Percentiles rank a stretch among this genome's conserved stretches.
Evolutionary conservation across 2,888 invertebrate species (phyloP).

Genomic region (Mythimna impura): DNA sequence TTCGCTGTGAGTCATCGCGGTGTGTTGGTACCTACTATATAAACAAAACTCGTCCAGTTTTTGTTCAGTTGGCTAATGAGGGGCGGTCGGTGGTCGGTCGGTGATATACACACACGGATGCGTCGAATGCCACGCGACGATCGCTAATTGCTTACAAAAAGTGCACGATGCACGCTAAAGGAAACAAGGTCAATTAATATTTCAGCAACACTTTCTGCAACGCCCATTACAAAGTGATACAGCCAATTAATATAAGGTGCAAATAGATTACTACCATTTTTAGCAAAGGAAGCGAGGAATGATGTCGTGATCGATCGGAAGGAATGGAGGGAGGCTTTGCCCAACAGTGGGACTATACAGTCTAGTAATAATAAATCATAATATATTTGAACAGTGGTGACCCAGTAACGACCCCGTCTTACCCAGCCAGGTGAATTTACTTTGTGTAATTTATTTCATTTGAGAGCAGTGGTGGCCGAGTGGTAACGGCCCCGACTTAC

Average conservation of each 20-base stretch:
- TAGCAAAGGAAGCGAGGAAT: background rate
- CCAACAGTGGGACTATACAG: too few species aligned
- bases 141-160: conserved; percentile 64
- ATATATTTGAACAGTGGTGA: too few species aligned
- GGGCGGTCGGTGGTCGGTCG: conserved; percentile 73
- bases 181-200: conserved; percentile 50
- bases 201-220: conserved; percentile 41
- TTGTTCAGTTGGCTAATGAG: conserved; percentile 79
- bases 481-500: too few species aligned
- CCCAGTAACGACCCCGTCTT: too few species aligned
- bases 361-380: too few species aligned
- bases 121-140: conserved; percentile 77
- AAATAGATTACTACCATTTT: conserved; percentile 17
- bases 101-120: conserved; percentile 79
- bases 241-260: conserved; percentile 12
- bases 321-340: too few species aligned
- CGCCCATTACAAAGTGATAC: background rate
- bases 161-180: conserved; percentile 30
- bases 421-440: too few species aligned
- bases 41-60: conserved; percentile 75
- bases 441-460: too few species aligned
- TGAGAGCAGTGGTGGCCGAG: too few species aligned
- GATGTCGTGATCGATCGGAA: too few species aligned
- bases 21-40: conserved; percentile 53
- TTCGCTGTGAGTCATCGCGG: conserved; percentile 73